Conservation (phyloP, 2,888 invertebrate species). For the Cabera pusaria region DNA sequence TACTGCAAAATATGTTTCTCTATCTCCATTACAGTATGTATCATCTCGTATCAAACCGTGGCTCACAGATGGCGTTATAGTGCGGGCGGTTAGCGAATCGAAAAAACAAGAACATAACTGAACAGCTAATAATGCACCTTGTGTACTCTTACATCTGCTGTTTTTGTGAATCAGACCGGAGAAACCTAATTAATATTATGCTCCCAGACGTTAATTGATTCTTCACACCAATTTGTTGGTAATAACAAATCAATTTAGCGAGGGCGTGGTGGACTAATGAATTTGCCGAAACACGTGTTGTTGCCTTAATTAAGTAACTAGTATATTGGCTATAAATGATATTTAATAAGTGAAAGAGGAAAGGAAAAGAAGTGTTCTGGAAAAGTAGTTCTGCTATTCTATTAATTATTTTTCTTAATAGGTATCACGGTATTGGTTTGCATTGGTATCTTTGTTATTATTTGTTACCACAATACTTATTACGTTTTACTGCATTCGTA, state of each 20-base stretch:
- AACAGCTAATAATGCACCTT: constrained; percentile 73
- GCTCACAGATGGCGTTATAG: constrained; percentile 73
- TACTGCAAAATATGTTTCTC: too few relatives aligned
- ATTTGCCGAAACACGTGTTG: constrained; percentile 21
- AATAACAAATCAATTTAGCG: constrained; percentile 52
- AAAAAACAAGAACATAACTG: constrained; percentile 66
- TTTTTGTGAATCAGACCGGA: constrained; percentile 69
- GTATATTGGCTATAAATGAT: too few relatives aligned
- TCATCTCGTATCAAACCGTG: constrained; percentile 46
- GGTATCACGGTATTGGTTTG: too few relatives aligned
- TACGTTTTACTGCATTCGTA: too few relatives aligned
- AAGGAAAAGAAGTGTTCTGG: too few relatives aligned
- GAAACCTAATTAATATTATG: constrained; percentile 73
- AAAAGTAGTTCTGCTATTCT: too few relatives aligned
- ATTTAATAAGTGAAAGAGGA: too few relatives aligned
- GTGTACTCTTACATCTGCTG: constrained; percentile 70
- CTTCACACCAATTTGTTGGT: constrained; percentile 61
- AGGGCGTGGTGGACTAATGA: constrained; percentile 38
- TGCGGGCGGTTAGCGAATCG: constrained; percentile 64
- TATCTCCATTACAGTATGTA: constrained; percentile 41
- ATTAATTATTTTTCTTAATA: too few relatives aligned
- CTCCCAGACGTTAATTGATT: constrained; percentile 72
- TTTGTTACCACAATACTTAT: too few relatives aligned
- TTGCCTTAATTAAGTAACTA: constrained; percentile 6
- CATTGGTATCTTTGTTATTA: too few relatives aligned